phyloP scores from a whole-genome alignment of 2,113 vertebrate species.

The Apodemus speciosus region DNA sequence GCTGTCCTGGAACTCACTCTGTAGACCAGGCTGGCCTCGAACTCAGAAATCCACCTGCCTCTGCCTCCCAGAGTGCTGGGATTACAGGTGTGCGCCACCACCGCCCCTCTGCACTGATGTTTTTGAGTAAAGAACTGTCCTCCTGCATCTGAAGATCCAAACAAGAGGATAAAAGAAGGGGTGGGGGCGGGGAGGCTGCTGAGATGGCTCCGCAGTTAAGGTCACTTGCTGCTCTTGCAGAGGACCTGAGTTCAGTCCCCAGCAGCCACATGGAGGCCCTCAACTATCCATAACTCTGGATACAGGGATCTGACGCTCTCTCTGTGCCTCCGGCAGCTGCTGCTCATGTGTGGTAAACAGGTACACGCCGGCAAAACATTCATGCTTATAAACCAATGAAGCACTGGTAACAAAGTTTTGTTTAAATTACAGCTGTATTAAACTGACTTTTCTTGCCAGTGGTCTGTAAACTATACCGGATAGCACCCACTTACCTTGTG shows the following conservation, averaged over 20 bases:
- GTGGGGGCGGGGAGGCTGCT: not conserved
- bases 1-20: not conserved
- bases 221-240: not conserved
- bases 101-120: not conserved
- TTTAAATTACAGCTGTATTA: not conserved
- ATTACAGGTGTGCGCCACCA: too few relatives aligned
- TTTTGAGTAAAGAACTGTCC: not conserved
- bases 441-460: not conserved
- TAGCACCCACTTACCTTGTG: not conserved
- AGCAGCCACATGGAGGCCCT: not conserved
- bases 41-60: too few relatives aligned
- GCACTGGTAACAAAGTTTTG: not conserved
- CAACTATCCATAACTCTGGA: not conserved
- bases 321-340: not conserved
- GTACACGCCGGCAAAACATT: not conserved
- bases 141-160: not conserved
- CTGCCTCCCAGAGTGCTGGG: too few relatives aligned
- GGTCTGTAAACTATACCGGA: not conserved
- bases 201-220: not conserved
- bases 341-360: not conserved
- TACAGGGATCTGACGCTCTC: not conserved
- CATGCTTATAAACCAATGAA: not conserved
- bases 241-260: not conserved
- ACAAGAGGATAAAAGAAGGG: not conserved
- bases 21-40: too few relatives aligned